Evolutionary conservation across 2,113 vertebrate genomes (phyloP), one percentile per base, ranked within the genome.

Genomic region (Petromus typicus): DNA sequence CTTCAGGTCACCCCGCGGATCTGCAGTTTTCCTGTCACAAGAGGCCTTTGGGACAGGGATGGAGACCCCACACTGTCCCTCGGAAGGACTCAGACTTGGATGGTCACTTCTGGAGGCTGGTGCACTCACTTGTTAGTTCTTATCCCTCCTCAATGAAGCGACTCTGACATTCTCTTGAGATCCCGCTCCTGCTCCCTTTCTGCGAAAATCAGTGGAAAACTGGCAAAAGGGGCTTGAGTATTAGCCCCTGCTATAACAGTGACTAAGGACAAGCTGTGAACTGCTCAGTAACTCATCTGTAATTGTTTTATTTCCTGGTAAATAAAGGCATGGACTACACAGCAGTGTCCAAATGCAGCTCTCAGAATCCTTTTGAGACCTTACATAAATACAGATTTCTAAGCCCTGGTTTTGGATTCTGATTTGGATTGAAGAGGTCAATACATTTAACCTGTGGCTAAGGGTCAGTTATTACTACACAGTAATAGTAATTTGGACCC

Each of bases 1-100:
- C 54, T 71, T 84, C 48, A 43, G 54, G 57, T 57, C 73, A 92
- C 48, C 73, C 48, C 95, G 66, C 81, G 84, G 78, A 63, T 88
- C 43, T 64, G 80, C 27, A 43, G 1, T 59, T 57, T 66, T 93
- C 66, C 87, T 92, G 78, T 63, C 37, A 67, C n/a, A 40, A 37
- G 16, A 57, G 57, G 51, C 83, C 40, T 45, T 20, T 12, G 66
- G 82, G 82, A 54, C 13, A 48, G 57, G 92, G 71, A 34, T 67
- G 48, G 27, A 69, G 40, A 43, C 71, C 43, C 13, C 63, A 40
- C 40, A 66, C 3, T 92, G 48, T 57, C 80, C 69, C 63, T 92
- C 64, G 76, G 79, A 75, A 86, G 89, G 61, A 20, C 34, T 59
- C 32, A 54, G 30, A 54, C 64, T 30, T 4, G 81, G 61, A 75